Evolutionary conservation across 2,797 vertebrate species (phyloP).

Genomic region (Galago senegalensis): DNA sequence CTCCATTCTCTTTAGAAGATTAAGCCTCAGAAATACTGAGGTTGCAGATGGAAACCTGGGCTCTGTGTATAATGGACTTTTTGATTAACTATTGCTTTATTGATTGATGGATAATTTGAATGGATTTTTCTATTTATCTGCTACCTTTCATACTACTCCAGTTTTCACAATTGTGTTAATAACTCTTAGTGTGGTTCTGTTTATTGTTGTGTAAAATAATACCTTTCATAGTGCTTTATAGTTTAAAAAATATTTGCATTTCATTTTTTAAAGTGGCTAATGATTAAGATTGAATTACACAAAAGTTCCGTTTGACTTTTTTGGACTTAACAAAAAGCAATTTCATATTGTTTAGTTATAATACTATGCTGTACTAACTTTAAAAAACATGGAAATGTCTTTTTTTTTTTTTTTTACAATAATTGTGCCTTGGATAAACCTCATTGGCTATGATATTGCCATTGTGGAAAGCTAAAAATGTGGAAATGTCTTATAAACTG

Average conservation of each 20-base stretch:
- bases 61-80: conserved; percentile 3
- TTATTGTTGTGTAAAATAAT: conserved; percentile 40
- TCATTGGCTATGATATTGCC: too few relatives aligned
- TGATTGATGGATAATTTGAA: conserved; percentile 38
- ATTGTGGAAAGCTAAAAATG: neutral
- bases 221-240: neutral
- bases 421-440: too few relatives aligned
- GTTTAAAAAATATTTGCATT: neutral
- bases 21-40: neutral
- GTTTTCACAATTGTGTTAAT: neutral
- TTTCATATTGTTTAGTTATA: conserved; percentile 12
- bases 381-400: neutral
- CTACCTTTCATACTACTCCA: conserved; percentile 29
- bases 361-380: neutral
- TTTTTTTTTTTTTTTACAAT: neutral
- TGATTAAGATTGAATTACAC: neutral
- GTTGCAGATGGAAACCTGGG: neutral
- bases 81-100: neutral
- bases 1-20: neutral
- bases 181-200: conserved; percentile 15
- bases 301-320: conserved; percentile 2
- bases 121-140: neutral
- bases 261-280: conserved; percentile 36
- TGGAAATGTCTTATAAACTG: conserved; percentile 25
- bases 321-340: neutral